Evolutionary conservation across 2,113 vertebrate genomes (phyloP), one percentile per base, ranked within the genome.

Genomic region (Stegostoma tigrinum): DNA sequence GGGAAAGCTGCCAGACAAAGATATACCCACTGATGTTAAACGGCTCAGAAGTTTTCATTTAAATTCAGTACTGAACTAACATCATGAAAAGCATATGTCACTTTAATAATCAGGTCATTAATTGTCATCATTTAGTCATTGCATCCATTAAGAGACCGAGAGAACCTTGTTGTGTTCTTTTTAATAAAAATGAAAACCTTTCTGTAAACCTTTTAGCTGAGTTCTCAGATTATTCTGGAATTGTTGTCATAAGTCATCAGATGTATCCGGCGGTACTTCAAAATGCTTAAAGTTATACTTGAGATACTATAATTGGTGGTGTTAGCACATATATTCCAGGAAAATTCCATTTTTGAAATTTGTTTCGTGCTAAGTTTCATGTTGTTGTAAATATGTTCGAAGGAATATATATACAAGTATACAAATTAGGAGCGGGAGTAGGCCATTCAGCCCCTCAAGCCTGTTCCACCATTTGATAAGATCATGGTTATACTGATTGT

Each of bases 1-100:
- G 95, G 55, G 30, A 96, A 95, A 93, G 52, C 91, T 96, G 96
- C 89, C 96, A 96, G 61, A 80, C 94, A 78, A 86, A 0, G 0
- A 96, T 96, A 96, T 87, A 61, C 38, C 19, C 87, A 95, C 48
- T 12, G 94, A 0, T 30, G 30, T 0, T 2, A 68, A 89, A 21
- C 42, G 61, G 89, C 89, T 93, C 34, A 42, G 89, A 93, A 66
- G 21, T 93, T 67, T 66, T 19, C 61, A 93, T 93, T 93, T 93
- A 66, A 93, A 93, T 66, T 91, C 87, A 91, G 61, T 61, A 66
- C 61, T 93, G 89, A 93, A 93, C 66, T 93, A 93, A 38, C 89
- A 66, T 93, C 30, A 91, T 91, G 87, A 27, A 91, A 91, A 91
- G 64, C 30, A 19, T 66, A 66, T 66, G 34, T 34, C 55, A 64